Evolutionary conservation across 1,140 invertebrate genomes (phyloP), one percentile per base, ranked within the genome.

Genomic region (Drosophila lacertosa): DNA sequence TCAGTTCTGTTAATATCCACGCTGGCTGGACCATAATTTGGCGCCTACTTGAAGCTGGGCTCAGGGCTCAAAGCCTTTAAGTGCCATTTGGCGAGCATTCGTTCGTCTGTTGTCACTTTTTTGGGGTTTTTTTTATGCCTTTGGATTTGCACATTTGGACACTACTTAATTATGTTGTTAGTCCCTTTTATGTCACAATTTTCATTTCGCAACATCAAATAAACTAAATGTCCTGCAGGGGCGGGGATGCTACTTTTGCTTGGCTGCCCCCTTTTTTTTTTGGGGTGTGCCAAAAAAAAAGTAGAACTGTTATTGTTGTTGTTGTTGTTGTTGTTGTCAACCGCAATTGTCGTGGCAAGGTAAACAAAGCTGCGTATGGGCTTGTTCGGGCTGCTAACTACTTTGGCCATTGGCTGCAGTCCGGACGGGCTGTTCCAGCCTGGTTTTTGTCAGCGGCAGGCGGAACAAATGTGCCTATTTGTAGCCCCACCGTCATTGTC

Each of bases 161-260:
- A 77, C 77, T 82, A 82, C 77, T 88, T 88, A 88, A 88, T 88
- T 88, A 88, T 88, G 78, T 88, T 88, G 82, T 88, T 88, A 88
- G 82, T 88, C 82, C 82, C 82, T 88, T 88, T 88, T 88, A 88
- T 88, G 82, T 88, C 82, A 88, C 82, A 88, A 88, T 88, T 88
- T 88, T 88, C 83, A 88, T 86, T 86, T 88, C 62, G 77, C 78
- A 72, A 88, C 82, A 88, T 82, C 82, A 88, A 88, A 88, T 88
- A 88, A 88, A 88, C 77, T 81, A 88, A 88, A 88, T 86, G 81
- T 81, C 29, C 73, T 50, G 57, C 24, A 35, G 32, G 16, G 24
- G 33, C 16, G 18, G 4, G 42, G n/a, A 39, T 7, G 10, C 20
- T 15, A 48, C 59, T 42, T 62, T 50, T 16, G 33, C 59, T 62